Base-by-base conservation (phyloP, 1,140 invertebrate genomes). In the Tyrophagus putrescentiae region DNA sequence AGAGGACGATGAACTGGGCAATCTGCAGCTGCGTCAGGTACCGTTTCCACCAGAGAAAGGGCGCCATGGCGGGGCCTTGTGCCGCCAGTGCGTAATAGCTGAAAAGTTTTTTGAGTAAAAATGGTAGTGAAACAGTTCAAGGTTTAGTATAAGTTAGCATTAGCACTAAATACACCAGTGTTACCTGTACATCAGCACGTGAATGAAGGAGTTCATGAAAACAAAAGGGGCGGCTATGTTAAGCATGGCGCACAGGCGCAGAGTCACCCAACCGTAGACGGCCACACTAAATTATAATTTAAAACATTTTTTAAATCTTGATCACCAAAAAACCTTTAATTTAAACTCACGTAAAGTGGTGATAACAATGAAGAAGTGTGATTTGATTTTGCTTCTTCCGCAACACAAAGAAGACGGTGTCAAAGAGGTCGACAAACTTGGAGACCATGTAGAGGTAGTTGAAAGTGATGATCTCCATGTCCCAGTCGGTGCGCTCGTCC, bases 371-470 rank as follows among this genome's bases (percentile, higher is more conserved):
- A 25, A 94, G 77, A 28, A 84, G 87, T 18, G 87, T 87, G 58
- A 93, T 84, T 69, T 94, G 89, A 71, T 85, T 82, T 70, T 82
- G 85, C 77, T 95, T 95, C 73, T 90, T 91, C 65, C 87, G 78
- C 66, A 89, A 73, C 67, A 91, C 83, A 75, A 91, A 92, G 78
- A 90, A 92, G 6, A 60, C 18, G 7, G 50, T 60, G 25, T 60
- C 58, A 9, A 60, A 13, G 11, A 60, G 41, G 31, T 60, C 58
- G 41, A 60, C 21, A 32, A 41, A 36, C 25, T 54, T 54, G 31
- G 52, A 32, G 6, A 54, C 7, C 13, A 6, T 7, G 23, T 54
- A 54, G 7, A 54, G 28, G 7, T 36, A 31, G 25, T 31, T 31
- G 9, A 41, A 41, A 32, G 7, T 6, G 52, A 54, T 54, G 6